These are phyloP conservation scores for Anabacerthia variegaticeps DNA, from an alignment of 2,797 vertebrate species.

Conservation along the genomic window DNA sequence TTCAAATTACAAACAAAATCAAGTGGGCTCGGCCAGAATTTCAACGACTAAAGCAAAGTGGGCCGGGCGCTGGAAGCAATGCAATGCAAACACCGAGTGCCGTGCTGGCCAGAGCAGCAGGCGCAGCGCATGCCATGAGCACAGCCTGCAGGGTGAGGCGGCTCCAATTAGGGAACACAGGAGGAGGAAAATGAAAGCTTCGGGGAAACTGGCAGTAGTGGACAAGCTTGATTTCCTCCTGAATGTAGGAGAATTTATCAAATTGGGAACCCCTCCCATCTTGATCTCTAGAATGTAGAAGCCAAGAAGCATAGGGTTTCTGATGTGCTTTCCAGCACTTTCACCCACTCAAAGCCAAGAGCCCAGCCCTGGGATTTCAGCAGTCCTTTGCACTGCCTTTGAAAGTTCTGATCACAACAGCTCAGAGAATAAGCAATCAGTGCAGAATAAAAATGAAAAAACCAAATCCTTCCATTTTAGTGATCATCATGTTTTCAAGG, in stretches of 20 bases:
- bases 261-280: not conserved
- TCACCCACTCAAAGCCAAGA: not conserved
- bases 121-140: slow-evolving; percentile 20
- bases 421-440: not conserved
- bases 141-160: slow-evolving; percentile 53
- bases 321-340: not conserved
- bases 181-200: not conserved
- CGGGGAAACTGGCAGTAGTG: not conserved
- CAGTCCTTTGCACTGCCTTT: not conserved
- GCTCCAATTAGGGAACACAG: not conserved
- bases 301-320: not conserved
- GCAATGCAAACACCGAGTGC: slow-evolving; percentile 54
- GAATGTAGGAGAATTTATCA: not conserved
- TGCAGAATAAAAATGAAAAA: not conserved
- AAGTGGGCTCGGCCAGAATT: slow-evolving; percentile 18
- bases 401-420: not conserved
- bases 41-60: slow-evolving; percentile 63
- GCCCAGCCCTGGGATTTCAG: not conserved
- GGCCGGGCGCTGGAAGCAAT: slow-evolving; percentile 27
- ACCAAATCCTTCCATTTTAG: not conserved
- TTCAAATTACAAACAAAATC: slow-evolving; percentile 59
- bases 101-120: slow-evolving; percentile 43
- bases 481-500: not conserved
- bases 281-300: not conserved
- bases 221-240: not conserved